A percentile compares a stretch with the other conserved stretches of the same genome.
These are phyloP conservation scores for Cervus canadensis DNA, from an alignment of 2,113 vertebrate genomes.

Conservation along the genomic window DNA sequence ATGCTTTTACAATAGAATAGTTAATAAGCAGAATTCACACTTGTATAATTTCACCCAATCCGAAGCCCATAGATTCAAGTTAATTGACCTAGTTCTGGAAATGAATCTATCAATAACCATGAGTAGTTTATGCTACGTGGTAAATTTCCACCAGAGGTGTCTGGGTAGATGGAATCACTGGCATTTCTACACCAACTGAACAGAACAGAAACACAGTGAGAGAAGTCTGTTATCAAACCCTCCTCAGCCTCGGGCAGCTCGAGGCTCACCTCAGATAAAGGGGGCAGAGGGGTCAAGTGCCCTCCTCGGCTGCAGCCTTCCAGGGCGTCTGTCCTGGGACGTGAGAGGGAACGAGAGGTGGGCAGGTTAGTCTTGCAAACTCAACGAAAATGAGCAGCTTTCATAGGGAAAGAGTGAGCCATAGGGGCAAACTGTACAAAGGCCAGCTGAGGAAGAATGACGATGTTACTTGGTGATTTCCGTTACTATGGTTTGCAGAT, in stretches of 20 bases:
- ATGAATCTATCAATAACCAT: background rate
- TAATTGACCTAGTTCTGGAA: slow-evolving; percentile 38
- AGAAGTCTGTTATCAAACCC: background rate
- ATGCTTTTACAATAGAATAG: background rate
- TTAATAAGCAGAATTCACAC: background rate
- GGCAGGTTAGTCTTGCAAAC: background rate
- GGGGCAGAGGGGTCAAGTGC: background rate
- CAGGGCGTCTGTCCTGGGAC: background rate
- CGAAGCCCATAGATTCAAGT: background rate
- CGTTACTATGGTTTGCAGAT: background rate
- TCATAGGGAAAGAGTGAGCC: background rate
- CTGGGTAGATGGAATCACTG: background rate
- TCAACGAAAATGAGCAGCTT: background rate
- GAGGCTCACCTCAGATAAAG: background rate
- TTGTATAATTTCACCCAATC: background rate
- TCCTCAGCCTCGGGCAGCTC: background rate
- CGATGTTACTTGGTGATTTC: fast-evolving
- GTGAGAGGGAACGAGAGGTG: background rate
- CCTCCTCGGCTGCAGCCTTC: background rate
- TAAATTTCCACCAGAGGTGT: background rate
- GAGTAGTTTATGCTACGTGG: background rate
- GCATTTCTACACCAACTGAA: background rate
- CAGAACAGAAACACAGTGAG: background rate
- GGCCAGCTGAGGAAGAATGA: background rate
- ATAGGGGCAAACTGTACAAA: background rate